Evolutionary conservation across 2,113 vertebrate species (phyloP), one percentile per base, ranked within the genome.

Genomic region (Perca fluviatilis): DNA sequence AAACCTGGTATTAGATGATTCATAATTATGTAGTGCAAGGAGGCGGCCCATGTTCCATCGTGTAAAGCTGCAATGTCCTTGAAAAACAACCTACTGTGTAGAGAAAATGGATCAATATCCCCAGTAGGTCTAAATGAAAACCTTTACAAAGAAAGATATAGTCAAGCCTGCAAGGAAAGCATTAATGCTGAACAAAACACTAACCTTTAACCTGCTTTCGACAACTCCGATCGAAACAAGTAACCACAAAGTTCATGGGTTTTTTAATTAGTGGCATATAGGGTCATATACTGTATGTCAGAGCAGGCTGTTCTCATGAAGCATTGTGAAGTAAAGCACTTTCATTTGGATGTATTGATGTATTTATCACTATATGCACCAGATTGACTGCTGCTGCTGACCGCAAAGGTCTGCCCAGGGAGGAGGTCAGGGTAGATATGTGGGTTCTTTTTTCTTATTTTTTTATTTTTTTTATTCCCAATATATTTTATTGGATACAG

Each of bases 81-180:
- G 58, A 73, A 47, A 83, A 74, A 70, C 14, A 49, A 27, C 13
- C 25, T 12, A n/a, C 15, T 65, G 71, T 68, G 30, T 9, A 33
- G 27, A 73, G 43, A 43, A 64, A 61, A 74, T 15, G 2, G 49
- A 89, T 89, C 82, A 25, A 85, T 84, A 68, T 16, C 2, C 6
- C 13, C 46, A 25, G 47, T 6, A 50, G 46, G 30, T 23, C 49
- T 14, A 1, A 46, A 30, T 13, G 15, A 13, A 61, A 70, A 21
- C 23, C 57, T 65, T 61, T 40, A 57, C 43, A 56, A 57, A 27
- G 54, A 57, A 58, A 74, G 27, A 77, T 25, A 3, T 14, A 80
- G 61, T 63, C 57, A 72, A 23, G 21, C 2, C 13, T 18, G 7
- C 13, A 7, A 36, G 43, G 1, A 60, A 54, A 63, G 12, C 51